phyloP scores from a whole-genome alignment of 2,797 vertebrate genomes.

The Coluber constrictor region DNA sequence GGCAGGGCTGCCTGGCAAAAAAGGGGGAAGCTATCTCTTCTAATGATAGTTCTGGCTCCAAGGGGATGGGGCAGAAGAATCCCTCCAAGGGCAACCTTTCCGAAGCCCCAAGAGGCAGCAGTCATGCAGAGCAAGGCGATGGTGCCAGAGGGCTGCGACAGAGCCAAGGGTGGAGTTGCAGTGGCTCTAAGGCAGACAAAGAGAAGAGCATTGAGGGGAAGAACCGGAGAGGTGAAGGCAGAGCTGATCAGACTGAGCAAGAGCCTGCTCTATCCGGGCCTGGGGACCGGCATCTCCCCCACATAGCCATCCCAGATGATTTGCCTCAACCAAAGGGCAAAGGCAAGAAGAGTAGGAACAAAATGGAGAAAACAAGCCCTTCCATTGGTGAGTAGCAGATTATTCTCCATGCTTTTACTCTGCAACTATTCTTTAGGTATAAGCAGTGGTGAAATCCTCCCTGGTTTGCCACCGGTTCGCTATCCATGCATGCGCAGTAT shows the following conservation, averaged over 20 bases:
- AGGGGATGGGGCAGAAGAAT: conserved; percentile 62
- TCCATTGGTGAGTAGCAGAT: conserved; percentile 80
- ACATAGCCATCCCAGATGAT: conserved; percentile 56
- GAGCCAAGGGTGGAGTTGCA: conserved; percentile 60
- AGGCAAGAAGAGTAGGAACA: conserved; percentile 91
- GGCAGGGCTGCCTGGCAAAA: conserved; percentile 71
- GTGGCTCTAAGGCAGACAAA: conserved; percentile 54
- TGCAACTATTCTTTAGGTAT: neutral
- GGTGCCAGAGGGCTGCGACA: conserved; percentile 37
- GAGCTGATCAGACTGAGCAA: conserved; percentile 63
- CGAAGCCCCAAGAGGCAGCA: conserved; percentile 19
- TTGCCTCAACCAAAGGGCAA: conserved; percentile 86
- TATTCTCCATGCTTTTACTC: neutral
- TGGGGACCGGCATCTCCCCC: conserved; percentile 56
- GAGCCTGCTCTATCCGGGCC: conserved; percentile 8
- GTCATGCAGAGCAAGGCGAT: conserved; percentile 41
- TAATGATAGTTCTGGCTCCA: conserved; percentile 37
- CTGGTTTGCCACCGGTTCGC: too few relatives aligned
- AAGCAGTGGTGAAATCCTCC: too few relatives aligned
- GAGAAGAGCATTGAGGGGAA: conserved; percentile 64
- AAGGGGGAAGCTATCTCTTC: conserved; percentile 51
- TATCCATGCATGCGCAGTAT: too few relatives aligned
- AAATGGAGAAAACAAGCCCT: conserved; percentile 84
- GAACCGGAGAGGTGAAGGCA: conserved; percentile 63
- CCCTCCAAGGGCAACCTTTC: conserved; percentile 31